A percentile compares a stretch with the other conserved stretches of the same genome.
Conservation (phyloP, 1,140 invertebrate species). For the Pogonomyrmex barbatus region DNA sequence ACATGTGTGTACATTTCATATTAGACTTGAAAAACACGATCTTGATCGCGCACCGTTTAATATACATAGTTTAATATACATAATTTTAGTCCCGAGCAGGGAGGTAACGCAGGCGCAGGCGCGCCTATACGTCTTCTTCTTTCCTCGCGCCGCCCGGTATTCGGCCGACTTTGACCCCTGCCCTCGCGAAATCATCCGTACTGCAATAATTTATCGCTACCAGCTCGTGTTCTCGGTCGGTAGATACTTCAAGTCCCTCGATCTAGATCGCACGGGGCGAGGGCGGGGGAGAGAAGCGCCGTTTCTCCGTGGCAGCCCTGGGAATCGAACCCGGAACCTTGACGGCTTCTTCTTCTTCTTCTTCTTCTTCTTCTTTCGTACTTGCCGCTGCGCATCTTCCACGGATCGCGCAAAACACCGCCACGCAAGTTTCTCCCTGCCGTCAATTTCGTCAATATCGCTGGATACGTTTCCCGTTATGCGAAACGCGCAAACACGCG, state of each 20-base stretch:
- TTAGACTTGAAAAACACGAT: conserved; percentile 55
- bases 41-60: conserved; percentile 53
- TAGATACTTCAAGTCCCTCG: conserved; percentile 70
- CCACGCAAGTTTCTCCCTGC: conserved; percentile 35
- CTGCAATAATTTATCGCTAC: conserved; percentile 82
- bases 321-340: conserved; percentile 83
- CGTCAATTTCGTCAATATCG: conserved; percentile 65
- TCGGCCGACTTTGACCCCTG: conserved; percentile 70
- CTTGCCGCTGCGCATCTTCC: conserved; percentile 23
- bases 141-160: conserved; percentile 88
- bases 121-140: conserved; percentile 15
- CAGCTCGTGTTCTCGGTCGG: conserved; percentile 71
- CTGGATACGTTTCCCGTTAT: conserved; percentile 58
- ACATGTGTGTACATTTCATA: not conserved
- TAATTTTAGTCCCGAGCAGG: conserved; percentile 26
- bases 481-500: conserved; percentile 55
- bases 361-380: conserved; percentile 41
- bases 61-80: conserved; percentile 9
- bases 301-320: conserved; percentile 75
- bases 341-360: conserved; percentile 58
- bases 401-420: conserved; percentile 34
- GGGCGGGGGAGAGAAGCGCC: conserved; percentile 69
- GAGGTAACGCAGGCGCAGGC: conserved; percentile 4
- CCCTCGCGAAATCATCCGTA: conserved; percentile 79
- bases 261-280: conserved; percentile 78